These are phyloP conservation scores for Rhea pennata DNA, from an alignment of 2,113 vertebrate species.

Conservation along the genomic window DNA sequence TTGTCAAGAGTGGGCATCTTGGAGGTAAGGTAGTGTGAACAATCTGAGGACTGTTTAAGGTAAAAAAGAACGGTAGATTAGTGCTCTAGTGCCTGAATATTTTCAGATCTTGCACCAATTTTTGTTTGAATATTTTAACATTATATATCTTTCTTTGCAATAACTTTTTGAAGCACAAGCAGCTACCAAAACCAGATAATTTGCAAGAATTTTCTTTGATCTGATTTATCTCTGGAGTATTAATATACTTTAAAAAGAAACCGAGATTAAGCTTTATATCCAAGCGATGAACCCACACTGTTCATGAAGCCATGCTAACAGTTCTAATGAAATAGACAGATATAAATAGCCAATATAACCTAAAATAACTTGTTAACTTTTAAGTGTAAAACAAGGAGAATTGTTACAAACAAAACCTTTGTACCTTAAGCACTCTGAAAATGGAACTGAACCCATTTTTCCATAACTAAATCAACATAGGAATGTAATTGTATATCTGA, in stretches of 20 bases:
- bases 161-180: neutral
- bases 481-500: neutral
- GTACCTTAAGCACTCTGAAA: neutral
- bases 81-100: neutral
- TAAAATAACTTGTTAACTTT: constrained; percentile 11
- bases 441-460: neutral
- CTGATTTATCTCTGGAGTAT: constrained; percentile 19
- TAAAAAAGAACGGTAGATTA: neutral
- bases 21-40: neutral
- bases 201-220: constrained; percentile 30
- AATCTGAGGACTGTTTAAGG: constrained; percentile 32
- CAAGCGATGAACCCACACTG: neutral
- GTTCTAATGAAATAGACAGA: constrained; percentile 6
- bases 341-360: constrained; percentile 7
- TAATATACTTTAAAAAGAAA: constrained; percentile 30
- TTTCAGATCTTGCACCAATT: neutral
- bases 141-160: neutral
- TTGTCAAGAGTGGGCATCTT: constrained; percentile 23
- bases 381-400: neutral
- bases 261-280: neutral
- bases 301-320: neutral
- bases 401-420: neutral
- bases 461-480: neutral
- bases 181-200: neutral
- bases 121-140: neutral